Percentiles rank a stretch among this genome's conserved stretches.
These are phyloP conservation scores for Zaprionus nigranus DNA, from an alignment of 1,140 invertebrate species.

Conservation along the genomic window DNA sequence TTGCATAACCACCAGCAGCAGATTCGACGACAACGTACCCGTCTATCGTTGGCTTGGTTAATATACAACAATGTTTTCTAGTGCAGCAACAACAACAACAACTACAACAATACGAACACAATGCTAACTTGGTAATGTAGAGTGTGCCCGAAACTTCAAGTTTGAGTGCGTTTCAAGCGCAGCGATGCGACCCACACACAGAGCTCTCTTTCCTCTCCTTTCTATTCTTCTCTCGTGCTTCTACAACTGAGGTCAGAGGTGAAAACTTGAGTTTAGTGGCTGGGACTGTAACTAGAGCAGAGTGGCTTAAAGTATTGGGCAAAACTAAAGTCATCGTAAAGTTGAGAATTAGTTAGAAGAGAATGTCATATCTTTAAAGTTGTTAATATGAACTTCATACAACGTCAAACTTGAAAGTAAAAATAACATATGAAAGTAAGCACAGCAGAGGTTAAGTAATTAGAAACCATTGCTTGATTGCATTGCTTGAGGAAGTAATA, in stretches of 20 bases:
- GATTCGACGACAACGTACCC: not conserved
- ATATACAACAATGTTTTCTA: slow-evolving; percentile 59
- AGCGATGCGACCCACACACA: slow-evolving; percentile 57
- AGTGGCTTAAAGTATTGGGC: slow-evolving; percentile 14
- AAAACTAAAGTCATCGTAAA: slow-evolving; percentile 20
- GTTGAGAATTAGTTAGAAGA: slow-evolving; percentile 21
- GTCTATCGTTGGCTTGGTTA: slow-evolving; percentile 59
- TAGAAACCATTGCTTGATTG: too few relatives aligned
- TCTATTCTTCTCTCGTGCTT: too few relatives aligned
- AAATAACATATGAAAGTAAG: not conserved
- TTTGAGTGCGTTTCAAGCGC: slow-evolving; percentile 60
- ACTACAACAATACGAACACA: slow-evolving; percentile 37
- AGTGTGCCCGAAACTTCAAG: slow-evolving; percentile 51
- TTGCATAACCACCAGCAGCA: slow-evolving; percentile 38
- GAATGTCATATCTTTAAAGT: not conserved
- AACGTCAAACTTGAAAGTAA: not conserved
- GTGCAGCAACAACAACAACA: slow-evolving; percentile 27
- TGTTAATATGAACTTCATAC: not conserved
- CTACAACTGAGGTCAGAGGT: slow-evolving; percentile 54
- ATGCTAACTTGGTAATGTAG: slow-evolving; percentile 52
- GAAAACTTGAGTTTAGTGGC: slow-evolving; percentile 59
- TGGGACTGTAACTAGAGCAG: slow-evolving; percentile 14
- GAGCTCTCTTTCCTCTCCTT: too few relatives aligned
- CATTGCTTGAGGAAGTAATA: too few relatives aligned
- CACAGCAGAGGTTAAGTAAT: not conserved